Evolutionary conservation across 2,888 invertebrate species (phyloP).

Genomic region (Thera britannica): DNA sequence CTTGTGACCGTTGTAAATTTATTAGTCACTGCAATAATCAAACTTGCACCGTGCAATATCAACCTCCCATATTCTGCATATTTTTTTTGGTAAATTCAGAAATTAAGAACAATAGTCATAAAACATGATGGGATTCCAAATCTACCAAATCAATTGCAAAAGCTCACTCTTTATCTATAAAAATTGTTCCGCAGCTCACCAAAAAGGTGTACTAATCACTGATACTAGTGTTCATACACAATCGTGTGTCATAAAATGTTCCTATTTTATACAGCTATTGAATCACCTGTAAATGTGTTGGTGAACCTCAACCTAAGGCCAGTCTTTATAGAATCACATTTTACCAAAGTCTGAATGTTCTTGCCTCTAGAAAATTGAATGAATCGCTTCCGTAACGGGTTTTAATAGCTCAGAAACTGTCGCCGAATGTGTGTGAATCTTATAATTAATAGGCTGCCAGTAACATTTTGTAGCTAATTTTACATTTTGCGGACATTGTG

Average conservation of each 20-base stretch:
- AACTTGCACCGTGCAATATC: not conserved
- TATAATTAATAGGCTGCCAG: not conserved
- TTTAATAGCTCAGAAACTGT: not conserved
- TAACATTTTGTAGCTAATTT: not conserved
- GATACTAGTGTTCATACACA: no score
- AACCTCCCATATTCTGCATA: no score
- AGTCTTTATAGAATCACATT: slow-evolving; percentile 1
- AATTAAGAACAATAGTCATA: no score
- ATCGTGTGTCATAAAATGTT: no score
- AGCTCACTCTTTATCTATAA: no score
- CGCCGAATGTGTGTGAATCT: no score
- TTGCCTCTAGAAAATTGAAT: slow-evolving; percentile 29
- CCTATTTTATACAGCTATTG: not conserved
- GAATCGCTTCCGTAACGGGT: no score
- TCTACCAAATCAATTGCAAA: no score
- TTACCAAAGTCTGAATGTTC: slow-evolving; percentile 28
- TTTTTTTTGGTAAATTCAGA: no score
- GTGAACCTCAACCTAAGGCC: not conserved
- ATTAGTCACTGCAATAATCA: not conserved
- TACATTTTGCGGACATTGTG: not conserved
- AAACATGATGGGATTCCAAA: no score
- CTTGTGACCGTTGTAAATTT: not conserved
- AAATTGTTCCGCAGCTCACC: no score
- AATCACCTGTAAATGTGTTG: not conserved
- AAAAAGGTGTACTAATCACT: no score